Evolutionary conservation across 2,797 vertebrate species (phyloP), one percentile per base, ranked within the genome.

Genomic region (Chelon labrosus): DNA sequence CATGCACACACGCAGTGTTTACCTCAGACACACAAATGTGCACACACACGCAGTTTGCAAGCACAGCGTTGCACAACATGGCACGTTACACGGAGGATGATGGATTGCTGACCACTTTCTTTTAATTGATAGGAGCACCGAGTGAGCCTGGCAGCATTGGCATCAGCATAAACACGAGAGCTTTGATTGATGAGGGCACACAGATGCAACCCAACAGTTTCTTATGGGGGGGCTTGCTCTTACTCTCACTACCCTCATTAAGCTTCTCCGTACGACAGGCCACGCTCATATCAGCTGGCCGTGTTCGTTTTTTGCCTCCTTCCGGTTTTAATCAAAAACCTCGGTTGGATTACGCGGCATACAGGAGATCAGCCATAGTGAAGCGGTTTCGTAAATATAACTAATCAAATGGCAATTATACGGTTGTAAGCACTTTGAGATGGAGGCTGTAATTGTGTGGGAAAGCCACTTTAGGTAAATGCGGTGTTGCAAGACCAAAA

Each of bases 71-170:
- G 17, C 53, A 54, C 35, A 69, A 53, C 65, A 65, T 66, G 61
- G 37, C 35, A 4, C 14, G 62, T 73, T 75, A 80, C 70, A 72
- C 57, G 69, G 54, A 75, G 60, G 55, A 83, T 92, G 90, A 94
- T 93, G 85, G 87, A 90, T 91, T 70, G 73, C 88, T 77, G 61
- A 80, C 54, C 79, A 83, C 77, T 88, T 89, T 58, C 59, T 79
- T 85, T 85, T 91, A 94, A 91, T 88, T 93, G 87, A 92, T 88
- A 86, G 79, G 82, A 77, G 88, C 74, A 77, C 75, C 75, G 74
- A 87, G 83, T 63, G 85, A 86, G 71, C 59, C 70, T 80, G 85
- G 79, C 83, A 74, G 79, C 49, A 80, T 90, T 73, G 82, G 65
- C 84, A 91, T 87, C 80, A 70, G 75, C 74, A 82, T 85, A 84